A percentile compares a stretch with the other conserved stretches of the same genome.
Conservation (phyloP, 2,888 invertebrate species). For the Ptilodon capucinus region DNA sequence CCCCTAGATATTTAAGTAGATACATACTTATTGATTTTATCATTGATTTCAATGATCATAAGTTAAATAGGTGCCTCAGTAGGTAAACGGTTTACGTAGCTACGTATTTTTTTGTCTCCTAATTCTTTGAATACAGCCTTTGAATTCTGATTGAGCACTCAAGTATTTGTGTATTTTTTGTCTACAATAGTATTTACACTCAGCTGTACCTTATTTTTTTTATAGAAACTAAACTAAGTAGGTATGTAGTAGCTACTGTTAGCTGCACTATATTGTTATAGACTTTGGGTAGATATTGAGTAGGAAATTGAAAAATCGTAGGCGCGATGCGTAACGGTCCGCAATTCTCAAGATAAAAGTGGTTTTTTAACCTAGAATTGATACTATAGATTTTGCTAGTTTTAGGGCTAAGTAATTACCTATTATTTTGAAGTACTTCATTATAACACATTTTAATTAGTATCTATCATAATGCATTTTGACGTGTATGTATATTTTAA, state of each 20-base stretch:
- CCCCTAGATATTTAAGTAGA: too few relatives aligned
- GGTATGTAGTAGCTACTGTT: conserved; percentile 4
- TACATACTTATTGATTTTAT: neutral
- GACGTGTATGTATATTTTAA: too few relatives aligned
- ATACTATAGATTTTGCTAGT: too few relatives aligned
- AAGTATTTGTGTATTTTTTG: neutral
- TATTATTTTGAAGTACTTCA: too few relatives aligned
- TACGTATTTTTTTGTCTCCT: neutral
- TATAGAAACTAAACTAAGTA: conserved; percentile 10
- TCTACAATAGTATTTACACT: neutral
- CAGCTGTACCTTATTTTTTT: conserved; percentile 1
- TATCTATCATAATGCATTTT: too few relatives aligned
- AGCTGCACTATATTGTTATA: neutral
- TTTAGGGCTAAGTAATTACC: too few relatives aligned
- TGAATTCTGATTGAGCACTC: neutral
- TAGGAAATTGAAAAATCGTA: conserved; percentile 35
- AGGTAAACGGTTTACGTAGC: neutral
- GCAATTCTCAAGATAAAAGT: too few relatives aligned
- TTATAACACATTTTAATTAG: too few relatives aligned
- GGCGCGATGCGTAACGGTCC: conserved; percentile 35
- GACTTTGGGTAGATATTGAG: conserved; percentile 17
- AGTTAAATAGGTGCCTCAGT: neutral
- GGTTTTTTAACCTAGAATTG: too few relatives aligned
- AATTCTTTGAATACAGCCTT: neutral
- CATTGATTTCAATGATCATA: neutral